Evolutionary conservation across 37 sponge, comb jelly and placozoan genomes (phyloP), one percentile per base, ranked within the genome.

Genomic region (Sycon ciliatum): DNA sequence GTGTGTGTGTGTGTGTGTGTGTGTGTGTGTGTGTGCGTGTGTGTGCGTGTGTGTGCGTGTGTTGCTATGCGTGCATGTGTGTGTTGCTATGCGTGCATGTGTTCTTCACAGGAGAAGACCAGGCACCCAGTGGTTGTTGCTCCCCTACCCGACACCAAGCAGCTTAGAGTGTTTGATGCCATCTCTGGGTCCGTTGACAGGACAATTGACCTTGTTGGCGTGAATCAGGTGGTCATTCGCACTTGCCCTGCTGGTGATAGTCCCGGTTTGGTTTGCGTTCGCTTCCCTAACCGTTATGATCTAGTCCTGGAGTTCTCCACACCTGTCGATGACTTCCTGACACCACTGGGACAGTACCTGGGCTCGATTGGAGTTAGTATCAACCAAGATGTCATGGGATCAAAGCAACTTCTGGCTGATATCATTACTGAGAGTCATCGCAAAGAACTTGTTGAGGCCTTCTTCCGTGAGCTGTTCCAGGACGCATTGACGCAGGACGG

Each of bases 401-500:
- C 65, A 60, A 73, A 73, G 36, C 36, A 72, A 22, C 53, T 87
- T 62, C 23, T 81, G 64, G 67, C 49, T 20, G 6, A 65, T 18
- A 56, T 68, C 1, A 86, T 81, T 69, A 92, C 93, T 35, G 81
- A 87, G 71, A 81, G 81, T 33, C 62, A 81, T 0, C 67, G 93
- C 2, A 88, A 92, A 72, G 34, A 39, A 6, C 83, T 87, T 3
- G 42, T 92, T 18, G 93, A 87, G 71, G 57, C 81, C 38, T 92
- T 92, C 72, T 84, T 92, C 82, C 87, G 84, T 58, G 83, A 85
- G 0, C 86, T 89, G 4, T 89, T 89, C 72, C 9, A 28, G 16
- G 9, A 24, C 22, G 7, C 7, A 18, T 18, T 46, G 30, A 40
- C 72, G 72, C 53, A 6, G 18, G 33, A 4, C 63, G 57, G 58